Evolutionary conservation across 2,113 vertebrate species (phyloP).

Genomic region (Centropus bengalensis): DNA sequence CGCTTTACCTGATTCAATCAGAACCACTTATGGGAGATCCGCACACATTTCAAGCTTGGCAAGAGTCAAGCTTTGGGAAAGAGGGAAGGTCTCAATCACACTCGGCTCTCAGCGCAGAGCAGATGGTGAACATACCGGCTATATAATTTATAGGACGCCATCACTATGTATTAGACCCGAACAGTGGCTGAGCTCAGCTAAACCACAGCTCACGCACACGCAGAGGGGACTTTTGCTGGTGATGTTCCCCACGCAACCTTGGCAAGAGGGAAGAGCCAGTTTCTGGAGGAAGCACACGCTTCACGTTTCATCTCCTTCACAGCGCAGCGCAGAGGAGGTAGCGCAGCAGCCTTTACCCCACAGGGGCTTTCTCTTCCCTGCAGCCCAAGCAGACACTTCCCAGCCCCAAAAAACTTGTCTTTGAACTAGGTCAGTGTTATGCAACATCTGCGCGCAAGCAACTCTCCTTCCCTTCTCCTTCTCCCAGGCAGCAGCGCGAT

Average conservation of each 20-base stretch:
- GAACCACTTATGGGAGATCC: slow-evolving; percentile 41
- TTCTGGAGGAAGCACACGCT: neutral
- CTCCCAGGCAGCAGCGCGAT: accelerated
- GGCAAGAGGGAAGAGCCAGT: neutral
- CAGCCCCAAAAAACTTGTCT: neutral
- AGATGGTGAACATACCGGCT: neutral
- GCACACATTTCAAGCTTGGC: neutral
- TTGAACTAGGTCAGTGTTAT: slow-evolving; percentile 42
- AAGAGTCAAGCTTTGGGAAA: slow-evolving; percentile 36
- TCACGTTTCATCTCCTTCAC: neutral
- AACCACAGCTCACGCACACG: neutral
- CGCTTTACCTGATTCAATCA: slow-evolving; percentile 65
- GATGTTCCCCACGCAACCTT: neutral
- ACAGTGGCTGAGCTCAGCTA: neutral
- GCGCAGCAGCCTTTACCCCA: neutral
- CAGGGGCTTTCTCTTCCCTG: neutral
- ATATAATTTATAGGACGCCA: slow-evolving; percentile 61
- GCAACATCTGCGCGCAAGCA: neutral
- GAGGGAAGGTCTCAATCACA: slow-evolving; percentile 50
- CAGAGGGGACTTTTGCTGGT: neutral
- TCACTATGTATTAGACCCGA: slow-evolving; percentile 40
- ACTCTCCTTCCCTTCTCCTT: neutral
- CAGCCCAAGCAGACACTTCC: neutral
- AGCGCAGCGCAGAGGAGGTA: neutral
- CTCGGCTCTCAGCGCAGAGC: slow-evolving; percentile 3